Conservation (phyloP, 2,113 vertebrate species). For the Phainopepla nitens region DNA sequence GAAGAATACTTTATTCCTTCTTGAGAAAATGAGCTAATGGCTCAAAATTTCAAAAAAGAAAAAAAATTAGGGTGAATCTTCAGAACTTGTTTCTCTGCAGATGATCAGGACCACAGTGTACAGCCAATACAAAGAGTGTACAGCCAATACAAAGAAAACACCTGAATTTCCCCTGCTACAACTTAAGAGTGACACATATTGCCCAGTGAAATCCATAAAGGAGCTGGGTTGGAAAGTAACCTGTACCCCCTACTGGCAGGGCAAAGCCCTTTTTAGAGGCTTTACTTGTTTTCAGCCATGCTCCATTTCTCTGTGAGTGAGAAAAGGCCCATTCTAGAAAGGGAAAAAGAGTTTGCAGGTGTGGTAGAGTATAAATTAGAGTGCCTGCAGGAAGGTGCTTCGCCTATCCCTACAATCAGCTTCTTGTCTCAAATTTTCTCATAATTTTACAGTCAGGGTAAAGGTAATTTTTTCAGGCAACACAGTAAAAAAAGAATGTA, state of each 20-base stretch:
- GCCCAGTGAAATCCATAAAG: neutral
- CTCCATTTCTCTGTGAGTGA: neutral
- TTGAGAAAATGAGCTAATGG: neutral
- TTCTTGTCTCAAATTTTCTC: neutral
- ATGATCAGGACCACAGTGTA: neutral
- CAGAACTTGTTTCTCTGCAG: neutral
- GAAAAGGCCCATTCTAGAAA: neutral
- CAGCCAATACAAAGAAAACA: neutral
- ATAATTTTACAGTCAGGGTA: neutral
- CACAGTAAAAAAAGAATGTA: neutral
- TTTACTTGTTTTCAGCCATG: neutral
- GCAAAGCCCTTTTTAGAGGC: neutral
- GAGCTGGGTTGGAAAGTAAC: neutral
- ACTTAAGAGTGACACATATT: neutral
- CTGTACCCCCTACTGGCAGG: neutral
- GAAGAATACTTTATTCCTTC: neutral
- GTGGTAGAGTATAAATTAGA: neutral
- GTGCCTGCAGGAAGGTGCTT: neutral
- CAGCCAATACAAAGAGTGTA: neutral
- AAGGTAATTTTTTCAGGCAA: neutral
- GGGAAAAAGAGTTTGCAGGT: neutral
- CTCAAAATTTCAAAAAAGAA: neutral
- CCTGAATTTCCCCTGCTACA: fast-evolving
- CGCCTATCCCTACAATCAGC: neutral
- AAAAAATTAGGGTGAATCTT: neutral